These are phyloP conservation scores for Sinopyrophorus schimmeli DNA, from an alignment of 2,888 invertebrate species.

Conservation along the genomic window DNA sequence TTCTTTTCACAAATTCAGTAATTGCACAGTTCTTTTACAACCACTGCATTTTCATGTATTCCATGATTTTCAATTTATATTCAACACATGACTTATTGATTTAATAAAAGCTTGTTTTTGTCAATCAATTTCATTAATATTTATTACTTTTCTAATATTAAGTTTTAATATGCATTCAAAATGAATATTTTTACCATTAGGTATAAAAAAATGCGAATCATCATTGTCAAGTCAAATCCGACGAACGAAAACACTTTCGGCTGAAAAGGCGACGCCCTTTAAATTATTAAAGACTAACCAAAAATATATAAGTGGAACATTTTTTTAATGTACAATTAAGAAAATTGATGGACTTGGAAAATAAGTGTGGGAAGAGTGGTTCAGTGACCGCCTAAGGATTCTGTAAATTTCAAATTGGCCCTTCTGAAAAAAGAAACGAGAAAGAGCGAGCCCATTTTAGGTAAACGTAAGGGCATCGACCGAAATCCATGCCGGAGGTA, in stretches of 20 bases:
- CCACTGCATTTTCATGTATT: too few species aligned
- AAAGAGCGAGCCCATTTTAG: constrained; percentile 14
- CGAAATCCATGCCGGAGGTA: constrained; percentile 16
- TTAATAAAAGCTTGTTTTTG: too few species aligned
- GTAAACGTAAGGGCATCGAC: constrained; percentile 26
- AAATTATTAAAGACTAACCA: constrained; percentile 3
- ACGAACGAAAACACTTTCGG: not conserved
- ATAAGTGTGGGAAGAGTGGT: constrained; percentile 25
- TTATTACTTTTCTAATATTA: not conserved
- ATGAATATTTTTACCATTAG: too few species aligned
- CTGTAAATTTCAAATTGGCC: constrained; percentile 23
- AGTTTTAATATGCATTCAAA: not conserved
- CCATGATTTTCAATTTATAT: too few species aligned
- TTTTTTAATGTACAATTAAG: constrained; percentile 13
- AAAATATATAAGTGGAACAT: constrained; percentile 3
- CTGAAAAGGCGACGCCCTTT: constrained; percentile 1
- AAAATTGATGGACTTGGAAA: constrained; percentile 14
- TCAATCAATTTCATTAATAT: not conserved
- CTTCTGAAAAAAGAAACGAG: constrained; percentile 8
- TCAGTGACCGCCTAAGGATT: constrained; percentile 23
- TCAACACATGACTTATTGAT: too few species aligned
- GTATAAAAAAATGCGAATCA: not conserved
- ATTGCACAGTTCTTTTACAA: too few species aligned
- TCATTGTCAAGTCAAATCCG: not conserved
- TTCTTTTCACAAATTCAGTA: too few species aligned